Evolutionary conservation across 2,888 invertebrate genomes (phyloP).

Genomic region (Lasioglossum marginatum): DNA sequence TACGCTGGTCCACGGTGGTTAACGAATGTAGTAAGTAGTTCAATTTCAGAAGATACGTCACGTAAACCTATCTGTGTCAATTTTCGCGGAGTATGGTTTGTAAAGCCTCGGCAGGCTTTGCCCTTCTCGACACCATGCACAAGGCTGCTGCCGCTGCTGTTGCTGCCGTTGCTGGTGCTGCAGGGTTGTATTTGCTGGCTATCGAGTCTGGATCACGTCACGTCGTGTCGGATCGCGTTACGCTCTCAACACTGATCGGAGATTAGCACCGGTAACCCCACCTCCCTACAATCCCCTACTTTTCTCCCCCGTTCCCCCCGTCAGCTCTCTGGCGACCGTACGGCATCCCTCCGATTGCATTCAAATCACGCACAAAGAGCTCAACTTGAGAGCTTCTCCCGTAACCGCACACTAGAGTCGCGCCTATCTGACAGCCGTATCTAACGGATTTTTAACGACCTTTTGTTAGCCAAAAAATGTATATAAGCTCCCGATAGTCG

Average conservation of each 20-base stretch:
- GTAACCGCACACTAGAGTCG: constrained; percentile 73
- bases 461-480: constrained; percentile 78
- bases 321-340: constrained; percentile 43
- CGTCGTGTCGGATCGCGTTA: constrained; percentile 83
- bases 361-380: constrained; percentile 84
- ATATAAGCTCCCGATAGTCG: constrained; percentile 71
- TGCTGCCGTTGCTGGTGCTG: constrained; percentile 33
- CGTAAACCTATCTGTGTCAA: constrained; percentile 67
- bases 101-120: constrained; percentile 68
- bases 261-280: constrained; percentile 78
- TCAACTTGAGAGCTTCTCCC: constrained; percentile 75
- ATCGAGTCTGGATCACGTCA: constrained; percentile 82
- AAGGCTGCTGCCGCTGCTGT: constrained; percentile 42
- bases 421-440: constrained; percentile 82
- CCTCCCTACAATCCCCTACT: constrained; percentile 48
- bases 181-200: constrained; percentile 76
- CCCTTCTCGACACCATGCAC: constrained; percentile 69
- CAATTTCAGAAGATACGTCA: constrained; percentile 70
- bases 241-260: constrained; percentile 84
- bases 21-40: constrained; percentile 59
- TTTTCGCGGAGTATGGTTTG: constrained; percentile 63
- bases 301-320: constrained; percentile 35
- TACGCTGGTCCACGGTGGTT: not conserved
- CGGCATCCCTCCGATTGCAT: constrained; percentile 80
- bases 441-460: constrained; percentile 84